These are phyloP conservation scores for Catonia carolina DNA, from an alignment of 2,888 invertebrate species.

Conservation along the genomic window DNA sequence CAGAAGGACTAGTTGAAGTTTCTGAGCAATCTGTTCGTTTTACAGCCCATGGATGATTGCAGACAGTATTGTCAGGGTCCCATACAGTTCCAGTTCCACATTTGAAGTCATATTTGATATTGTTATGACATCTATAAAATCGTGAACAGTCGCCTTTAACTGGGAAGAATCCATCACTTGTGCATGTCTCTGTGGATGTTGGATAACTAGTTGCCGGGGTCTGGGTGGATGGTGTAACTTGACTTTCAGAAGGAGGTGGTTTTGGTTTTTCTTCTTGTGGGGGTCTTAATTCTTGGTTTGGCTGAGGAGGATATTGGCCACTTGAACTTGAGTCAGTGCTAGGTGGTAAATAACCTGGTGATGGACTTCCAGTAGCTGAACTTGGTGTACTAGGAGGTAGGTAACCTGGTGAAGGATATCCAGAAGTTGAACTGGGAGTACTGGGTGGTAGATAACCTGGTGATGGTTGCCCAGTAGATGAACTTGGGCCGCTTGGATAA, in stretches of 20 bases:
- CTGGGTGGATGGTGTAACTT: slow-evolving; percentile 6
- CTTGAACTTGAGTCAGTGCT: slow-evolving; percentile 17
- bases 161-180: slow-evolving; percentile 56
- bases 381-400: background rate
- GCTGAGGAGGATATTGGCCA: slow-evolving; percentile 18
- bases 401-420: background rate
- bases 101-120: slow-evolving; percentile 51
- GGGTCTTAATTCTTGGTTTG: slow-evolving; percentile 24
- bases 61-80: slow-evolving; percentile 57
- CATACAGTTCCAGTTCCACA: slow-evolving; percentile 64
- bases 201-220: slow-evolving; percentile 14
- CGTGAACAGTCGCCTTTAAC: slow-evolving; percentile 53
- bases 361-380: background rate
- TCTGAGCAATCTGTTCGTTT: slow-evolving; percentile 35
- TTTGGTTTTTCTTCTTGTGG: slow-evolving; percentile 25
- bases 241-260: slow-evolving; percentile 1
- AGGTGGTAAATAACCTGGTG: background rate
- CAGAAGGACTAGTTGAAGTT: background rate
- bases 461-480: background rate
- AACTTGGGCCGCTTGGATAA: too few relatives aligned
- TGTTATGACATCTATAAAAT: slow-evolving; percentile 58
- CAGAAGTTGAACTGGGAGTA: background rate
- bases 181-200: slow-evolving; percentile 41
- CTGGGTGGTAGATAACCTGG: slow-evolving; percentile 4
- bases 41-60: slow-evolving; percentile 53